These are phyloP conservation scores for Wiebesia pumilae DNA, from an alignment of 1,140 invertebrate species.

Conservation along the genomic window DNA sequence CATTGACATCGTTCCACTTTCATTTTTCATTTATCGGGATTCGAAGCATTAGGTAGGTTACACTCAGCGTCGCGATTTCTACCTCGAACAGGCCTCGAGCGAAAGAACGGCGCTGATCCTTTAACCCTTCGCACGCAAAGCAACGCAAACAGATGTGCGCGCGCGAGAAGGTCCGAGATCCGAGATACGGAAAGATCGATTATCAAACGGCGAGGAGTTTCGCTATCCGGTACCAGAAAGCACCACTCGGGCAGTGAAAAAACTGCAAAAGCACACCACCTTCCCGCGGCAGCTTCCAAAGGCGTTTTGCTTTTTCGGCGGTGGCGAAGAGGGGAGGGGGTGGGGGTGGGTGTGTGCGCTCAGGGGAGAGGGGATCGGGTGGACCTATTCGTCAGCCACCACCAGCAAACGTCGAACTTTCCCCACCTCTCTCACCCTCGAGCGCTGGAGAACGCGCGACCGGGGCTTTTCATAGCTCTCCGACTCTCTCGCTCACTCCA, in stretches of 20 bases:
- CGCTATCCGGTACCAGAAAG: background rate
- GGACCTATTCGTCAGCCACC: background rate
- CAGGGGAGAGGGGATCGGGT: background rate
- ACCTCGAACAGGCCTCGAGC: background rate
- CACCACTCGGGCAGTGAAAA: background rate
- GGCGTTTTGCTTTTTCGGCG: background rate
- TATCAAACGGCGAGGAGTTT: background rate
- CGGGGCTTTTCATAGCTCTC: conserved; percentile 26
- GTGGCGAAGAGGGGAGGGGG: background rate
- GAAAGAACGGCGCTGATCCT: background rate
- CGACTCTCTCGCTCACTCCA: conserved; percentile 44
- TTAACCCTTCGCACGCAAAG: background rate
- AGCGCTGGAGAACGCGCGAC: conserved; percentile 22
- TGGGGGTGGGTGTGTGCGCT: background rate
- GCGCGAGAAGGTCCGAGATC: background rate
- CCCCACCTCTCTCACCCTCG: conserved; percentile 21
- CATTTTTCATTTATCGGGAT: background rate
- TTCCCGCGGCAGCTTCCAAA: background rate
- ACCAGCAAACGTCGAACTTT: conserved; percentile 13
- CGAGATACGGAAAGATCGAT: background rate
- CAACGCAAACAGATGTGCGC: too few relatives aligned
- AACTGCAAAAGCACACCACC: background rate
- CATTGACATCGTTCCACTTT: too few relatives aligned
- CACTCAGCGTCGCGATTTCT: background rate
- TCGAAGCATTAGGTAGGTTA: background rate